phyloP scores from a whole-genome alignment of 1,140 invertebrate genomes.

The Chlorops oryzae region DNA sequence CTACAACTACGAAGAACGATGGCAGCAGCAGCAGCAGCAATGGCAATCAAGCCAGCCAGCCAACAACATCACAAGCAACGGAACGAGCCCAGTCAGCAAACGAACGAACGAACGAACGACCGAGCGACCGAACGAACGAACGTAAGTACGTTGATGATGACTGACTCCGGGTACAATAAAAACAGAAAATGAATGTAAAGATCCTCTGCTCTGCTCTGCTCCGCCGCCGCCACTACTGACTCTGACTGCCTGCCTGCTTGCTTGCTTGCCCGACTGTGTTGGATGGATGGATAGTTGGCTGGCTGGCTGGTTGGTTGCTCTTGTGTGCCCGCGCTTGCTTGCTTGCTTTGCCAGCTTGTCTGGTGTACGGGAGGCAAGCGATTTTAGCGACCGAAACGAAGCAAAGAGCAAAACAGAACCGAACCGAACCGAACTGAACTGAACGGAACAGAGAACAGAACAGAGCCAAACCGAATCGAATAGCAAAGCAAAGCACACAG shows the following conservation, averaged over 20 bases:
- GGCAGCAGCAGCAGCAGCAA: no score
- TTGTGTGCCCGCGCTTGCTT: not conserved
- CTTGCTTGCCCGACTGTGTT: constrained; percentile 6
- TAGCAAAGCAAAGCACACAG: constrained; percentile 2
- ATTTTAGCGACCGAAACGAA: constrained; percentile 21
- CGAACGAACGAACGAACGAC: not conserved
- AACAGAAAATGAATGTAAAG: not conserved
- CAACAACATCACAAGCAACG: constrained; percentile 18
- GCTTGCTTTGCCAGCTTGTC: not conserved
- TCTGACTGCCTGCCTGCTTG: not conserved
- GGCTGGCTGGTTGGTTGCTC: constrained; percentile 4
- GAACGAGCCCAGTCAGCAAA: not conserved
- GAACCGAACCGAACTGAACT: constrained; percentile 9
- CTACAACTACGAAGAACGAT: no score
- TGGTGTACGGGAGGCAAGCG: constrained; percentile 26
- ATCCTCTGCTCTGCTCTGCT: not conserved
- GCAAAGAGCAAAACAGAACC: not conserved
- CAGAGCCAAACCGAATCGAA: constrained; percentile 6
- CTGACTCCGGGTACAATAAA: constrained; percentile 1
- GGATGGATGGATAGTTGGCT: not conserved
- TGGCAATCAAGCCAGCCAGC: constrained; percentile 7
- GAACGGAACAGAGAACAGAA: not conserved
- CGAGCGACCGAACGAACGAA: not conserved
- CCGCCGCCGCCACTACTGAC: not conserved
- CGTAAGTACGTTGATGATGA: not conserved